Evolutionary conservation across 2,888 invertebrate species (phyloP), one percentile per base, ranked within the genome.

Genomic region (Stenotaenia linearis): DNA sequence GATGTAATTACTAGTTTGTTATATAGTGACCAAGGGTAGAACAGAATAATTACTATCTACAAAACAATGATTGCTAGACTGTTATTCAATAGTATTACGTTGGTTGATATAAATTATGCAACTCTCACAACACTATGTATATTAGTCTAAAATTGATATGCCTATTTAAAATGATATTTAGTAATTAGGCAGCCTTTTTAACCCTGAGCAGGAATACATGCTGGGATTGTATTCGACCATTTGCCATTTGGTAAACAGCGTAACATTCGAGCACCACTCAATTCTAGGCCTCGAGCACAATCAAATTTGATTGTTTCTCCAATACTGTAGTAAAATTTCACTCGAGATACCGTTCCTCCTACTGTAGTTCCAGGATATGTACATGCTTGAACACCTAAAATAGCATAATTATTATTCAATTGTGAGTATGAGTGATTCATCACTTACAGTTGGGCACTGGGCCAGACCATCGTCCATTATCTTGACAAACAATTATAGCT

Each of bases 401-500:
- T 79, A 78, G 40, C 10, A 76, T 30, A 77, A 69, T 40, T 18
- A 77, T n/a, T n/a, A n/a, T n/a, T n/a, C n/a, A n/a, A n/a, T n/a
- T n/a, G n/a, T n/a, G n/a, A n/a, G n/a, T n/a, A n/a, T n/a, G n/a
- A n/a, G n/a, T n/a, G n/a, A n/a, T n/a, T n/a, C n/a, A n/a, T n/a
- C n/a, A 86, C 90, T 89, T 86, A 92, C 94, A 95, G 86, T 93
- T 93, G n/a, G 94, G 94, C 30, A 92, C 88, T 69, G 91, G 91
- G 76, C 93, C 92, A 79, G 93, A 93, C 94, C 95, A 95, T 80
- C 92, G 89, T 9, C 94, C 94, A 85, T 91, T 93, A 84, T 94
- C 93, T 87, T 94, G 94, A 86, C 96, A 96, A 25, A 94, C 93
- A 78, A 94, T 91, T 83, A 95, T 94, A n/a, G 94, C 93, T 83